Percentiles rank a stretch among this genome's conserved stretches.
phyloP scores from a whole-genome alignment of 2,797 vertebrate genomes.

The Pseudomugil tenellus region DNA sequence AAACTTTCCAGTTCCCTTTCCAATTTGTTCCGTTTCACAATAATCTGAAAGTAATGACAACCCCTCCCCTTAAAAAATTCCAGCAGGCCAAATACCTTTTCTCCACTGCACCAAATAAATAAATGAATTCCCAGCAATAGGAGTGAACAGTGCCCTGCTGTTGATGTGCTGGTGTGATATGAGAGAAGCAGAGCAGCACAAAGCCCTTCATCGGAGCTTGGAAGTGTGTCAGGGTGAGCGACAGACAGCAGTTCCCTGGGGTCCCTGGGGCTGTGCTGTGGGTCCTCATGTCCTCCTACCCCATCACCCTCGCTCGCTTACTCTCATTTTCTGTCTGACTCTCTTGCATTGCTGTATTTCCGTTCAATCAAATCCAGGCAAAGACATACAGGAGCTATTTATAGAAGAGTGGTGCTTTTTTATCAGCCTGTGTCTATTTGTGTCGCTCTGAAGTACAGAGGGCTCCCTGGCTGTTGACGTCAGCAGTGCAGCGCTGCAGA shows the following conservation, averaged over 20 bases:
- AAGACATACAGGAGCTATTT: slow-evolving; percentile 81
- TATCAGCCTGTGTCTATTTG: slow-evolving; percentile 85
- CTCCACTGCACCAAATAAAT: slow-evolving; percentile 52
- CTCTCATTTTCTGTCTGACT: slow-evolving; percentile 18
- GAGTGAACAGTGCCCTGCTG: slow-evolving; percentile 50
- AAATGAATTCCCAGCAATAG: slow-evolving; percentile 25
- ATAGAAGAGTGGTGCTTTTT: slow-evolving; percentile 82
- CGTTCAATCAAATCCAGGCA: slow-evolving; percentile 78
- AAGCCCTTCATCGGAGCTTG: slow-evolving; percentile 65
- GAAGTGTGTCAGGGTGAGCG: slow-evolving; percentile 74
- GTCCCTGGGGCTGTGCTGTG: slow-evolving; percentile 45
- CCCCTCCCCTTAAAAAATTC: slow-evolving; percentile 24
- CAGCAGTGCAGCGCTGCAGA: slow-evolving; percentile 80
- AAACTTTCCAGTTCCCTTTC: slow-evolving; percentile 18
- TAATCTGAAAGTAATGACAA: slow-evolving; percentile 30
- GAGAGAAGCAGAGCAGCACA: slow-evolving; percentile 55
- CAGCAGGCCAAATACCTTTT: slow-evolving; percentile 30
- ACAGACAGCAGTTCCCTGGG: slow-evolving; percentile 62
- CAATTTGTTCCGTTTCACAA: slow-evolving; percentile 6
- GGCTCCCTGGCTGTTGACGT: slow-evolving; percentile 86
- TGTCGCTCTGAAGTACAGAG: slow-evolving; percentile 82
- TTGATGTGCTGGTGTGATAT: slow-evolving; percentile 61
- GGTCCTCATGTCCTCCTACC: slow-evolving; percentile 42
- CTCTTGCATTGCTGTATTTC: slow-evolving; percentile 57
- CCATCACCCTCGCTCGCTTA: slow-evolving; percentile 16